Conservation (phyloP, 2,113 vertebrate genomes). For the Spea multiplicata region DNA sequence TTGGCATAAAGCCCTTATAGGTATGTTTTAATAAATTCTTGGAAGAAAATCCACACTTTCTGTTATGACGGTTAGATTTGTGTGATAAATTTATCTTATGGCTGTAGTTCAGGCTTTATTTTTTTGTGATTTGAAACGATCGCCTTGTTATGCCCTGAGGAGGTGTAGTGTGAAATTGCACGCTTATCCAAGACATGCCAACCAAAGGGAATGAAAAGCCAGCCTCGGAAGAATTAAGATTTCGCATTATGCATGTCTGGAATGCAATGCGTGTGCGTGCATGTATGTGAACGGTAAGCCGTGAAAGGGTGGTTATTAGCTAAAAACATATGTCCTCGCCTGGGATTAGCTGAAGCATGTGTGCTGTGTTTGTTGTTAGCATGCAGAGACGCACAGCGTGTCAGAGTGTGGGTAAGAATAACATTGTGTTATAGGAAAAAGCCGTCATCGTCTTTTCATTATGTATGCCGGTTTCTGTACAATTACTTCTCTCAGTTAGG, state of each 20-base stretch:
- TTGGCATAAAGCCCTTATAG: no score
- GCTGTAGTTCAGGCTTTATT: background rate
- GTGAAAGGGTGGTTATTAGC: background rate
- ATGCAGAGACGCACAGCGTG: background rate
- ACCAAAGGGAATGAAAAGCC: background rate
- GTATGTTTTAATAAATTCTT: no score
- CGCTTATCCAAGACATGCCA: conserved; percentile 1
- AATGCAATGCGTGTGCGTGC: conserved; percentile 19
- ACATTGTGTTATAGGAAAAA: background rate
- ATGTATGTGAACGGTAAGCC: background rate
- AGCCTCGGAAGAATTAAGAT: background rate
- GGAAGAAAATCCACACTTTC: no score
- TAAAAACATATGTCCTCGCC: background rate
- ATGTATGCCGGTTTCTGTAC: background rate
- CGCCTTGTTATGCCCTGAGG: conserved; percentile 3
- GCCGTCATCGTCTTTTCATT: background rate
- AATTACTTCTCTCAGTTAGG: no score
- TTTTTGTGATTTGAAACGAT: background rate
- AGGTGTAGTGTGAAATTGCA: conserved; percentile 1
- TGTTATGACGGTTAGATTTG: background rate
- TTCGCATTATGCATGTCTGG: background rate
- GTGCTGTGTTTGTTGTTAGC: background rate
- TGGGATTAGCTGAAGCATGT: background rate
- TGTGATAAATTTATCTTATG: background rate
- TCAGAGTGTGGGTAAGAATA: background rate